These are phyloP conservation scores for Neodontobutis hainanensis DNA, from an alignment of 2,113 vertebrate species.

Conservation along the genomic window DNA sequence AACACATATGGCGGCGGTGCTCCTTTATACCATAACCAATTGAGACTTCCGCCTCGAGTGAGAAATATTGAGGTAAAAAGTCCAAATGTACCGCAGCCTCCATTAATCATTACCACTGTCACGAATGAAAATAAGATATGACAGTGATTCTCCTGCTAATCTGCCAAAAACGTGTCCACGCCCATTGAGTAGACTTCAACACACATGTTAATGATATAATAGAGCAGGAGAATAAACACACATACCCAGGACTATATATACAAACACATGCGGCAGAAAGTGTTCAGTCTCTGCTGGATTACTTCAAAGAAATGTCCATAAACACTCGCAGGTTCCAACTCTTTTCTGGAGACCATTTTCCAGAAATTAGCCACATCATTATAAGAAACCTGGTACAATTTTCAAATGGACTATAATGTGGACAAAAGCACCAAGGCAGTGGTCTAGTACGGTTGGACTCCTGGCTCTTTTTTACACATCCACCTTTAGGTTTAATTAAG, in stretches of 20 bases:
- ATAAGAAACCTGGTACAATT: no score
- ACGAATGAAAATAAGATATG: conserved; percentile 78
- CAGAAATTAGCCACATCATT: no score
- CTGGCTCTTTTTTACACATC: no score
- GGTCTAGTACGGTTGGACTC: background rate
- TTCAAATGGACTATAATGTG: no score
- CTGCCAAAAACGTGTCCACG: conserved; percentile 71
- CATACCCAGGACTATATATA: conserved; percentile 57
- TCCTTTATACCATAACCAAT: conserved; percentile 74
- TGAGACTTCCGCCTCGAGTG: conserved; percentile 78
- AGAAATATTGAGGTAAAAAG: conserved; percentile 76
- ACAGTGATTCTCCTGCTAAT: conserved; percentile 78
- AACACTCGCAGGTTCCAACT: conserved; percentile 38
- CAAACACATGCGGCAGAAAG: conserved; percentile 46
- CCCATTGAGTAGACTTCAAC: conserved; percentile 48
- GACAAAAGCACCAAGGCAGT: background rate
- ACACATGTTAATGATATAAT: conserved; percentile 70
- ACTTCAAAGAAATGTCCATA: conserved; percentile 60
- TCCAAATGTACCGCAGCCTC: conserved; percentile 73
- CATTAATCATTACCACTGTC: conserved; percentile 78
- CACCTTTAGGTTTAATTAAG: no score
- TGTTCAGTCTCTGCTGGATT: conserved; percentile 47
- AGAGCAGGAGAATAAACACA: conserved; percentile 44
- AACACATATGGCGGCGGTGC: conserved; percentile 71
- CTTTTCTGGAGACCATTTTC: background rate